A percentile compares a stretch with the other conserved stretches of the same genome.
These are phyloP conservation scores for Eublepharis macularius DNA, from an alignment of 2,113 vertebrate genomes.

Conservation along the genomic window DNA sequence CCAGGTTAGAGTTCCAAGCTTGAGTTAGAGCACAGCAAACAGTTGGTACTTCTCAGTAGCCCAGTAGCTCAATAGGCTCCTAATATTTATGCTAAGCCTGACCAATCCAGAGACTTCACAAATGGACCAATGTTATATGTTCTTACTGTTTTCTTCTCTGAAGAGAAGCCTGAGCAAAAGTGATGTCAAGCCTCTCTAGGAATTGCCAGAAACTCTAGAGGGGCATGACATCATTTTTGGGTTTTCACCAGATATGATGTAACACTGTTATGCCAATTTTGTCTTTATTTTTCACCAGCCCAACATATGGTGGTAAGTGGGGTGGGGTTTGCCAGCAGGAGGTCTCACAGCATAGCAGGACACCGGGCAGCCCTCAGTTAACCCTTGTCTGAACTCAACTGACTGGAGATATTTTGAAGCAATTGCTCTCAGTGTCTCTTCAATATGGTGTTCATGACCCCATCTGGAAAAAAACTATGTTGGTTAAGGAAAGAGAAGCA, in stretches of 20 bases:
- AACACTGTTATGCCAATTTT: too few relatives aligned
- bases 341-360: too few relatives aligned
- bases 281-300: too few relatives aligned
- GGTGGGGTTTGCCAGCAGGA: too few relatives aligned
- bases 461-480: background rate
- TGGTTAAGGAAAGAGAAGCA: background rate
- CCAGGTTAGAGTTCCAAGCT: too few relatives aligned
- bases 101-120: background rate
- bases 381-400: background rate
- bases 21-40: background rate
- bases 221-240: too few relatives aligned
- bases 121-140: background rate
- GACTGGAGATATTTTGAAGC: background rate
- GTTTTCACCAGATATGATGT: too few relatives aligned
- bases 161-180: background rate
- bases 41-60: background rate
- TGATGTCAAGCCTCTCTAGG: too few relatives aligned
- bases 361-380: background rate
- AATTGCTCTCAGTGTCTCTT: background rate
- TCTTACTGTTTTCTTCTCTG: background rate
- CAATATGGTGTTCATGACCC: background rate
- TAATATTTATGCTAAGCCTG: background rate
- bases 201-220: too few relatives aligned
- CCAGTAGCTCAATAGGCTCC: too few relatives aligned
- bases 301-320: too few relatives aligned